These are phyloP conservation scores for Tympanuchus pallidicinctus DNA, from an alignment of 2,113 vertebrate genomes.

Conservation along the genomic window DNA sequence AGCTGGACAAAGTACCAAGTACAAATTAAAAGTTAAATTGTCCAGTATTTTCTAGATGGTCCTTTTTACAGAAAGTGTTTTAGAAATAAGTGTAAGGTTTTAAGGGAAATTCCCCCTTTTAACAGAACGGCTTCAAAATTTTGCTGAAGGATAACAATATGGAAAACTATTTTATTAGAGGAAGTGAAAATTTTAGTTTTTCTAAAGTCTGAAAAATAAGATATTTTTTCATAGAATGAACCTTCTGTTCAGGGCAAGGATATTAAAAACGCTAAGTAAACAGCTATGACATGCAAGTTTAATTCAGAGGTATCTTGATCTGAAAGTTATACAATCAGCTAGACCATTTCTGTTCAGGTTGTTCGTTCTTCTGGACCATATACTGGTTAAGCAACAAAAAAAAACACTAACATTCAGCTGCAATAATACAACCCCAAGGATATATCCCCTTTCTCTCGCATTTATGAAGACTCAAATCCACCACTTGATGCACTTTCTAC, in stretches of 20 bases:
- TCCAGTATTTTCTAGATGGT: not conserved
- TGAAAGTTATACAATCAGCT: not conserved
- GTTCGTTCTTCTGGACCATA: not conserved
- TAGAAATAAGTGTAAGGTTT: not conserved
- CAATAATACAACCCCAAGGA: not conserved
- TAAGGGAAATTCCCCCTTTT: not conserved
- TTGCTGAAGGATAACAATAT: not conserved
- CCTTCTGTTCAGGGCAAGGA: not conserved
- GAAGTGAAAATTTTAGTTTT: not conserved
- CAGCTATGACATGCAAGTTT: not conserved
- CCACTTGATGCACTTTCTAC: rapidly evolving
- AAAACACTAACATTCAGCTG: not conserved
- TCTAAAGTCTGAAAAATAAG: not conserved
- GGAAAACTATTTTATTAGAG: not conserved
- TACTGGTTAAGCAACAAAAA: not conserved
- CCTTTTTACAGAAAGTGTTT: not conserved
- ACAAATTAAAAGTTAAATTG: not conserved
- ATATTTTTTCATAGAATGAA: not conserved
- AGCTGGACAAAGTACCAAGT: not conserved
- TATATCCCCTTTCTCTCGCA: not conserved
- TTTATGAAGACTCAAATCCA: not conserved
- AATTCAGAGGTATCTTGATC: not conserved
- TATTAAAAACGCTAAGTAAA: not conserved
- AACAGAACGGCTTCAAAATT: not conserved
- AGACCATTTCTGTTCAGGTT: not conserved